Conservation (phyloP, 2,113 vertebrate species). For the Phrynocephalus versicolor region DNA sequence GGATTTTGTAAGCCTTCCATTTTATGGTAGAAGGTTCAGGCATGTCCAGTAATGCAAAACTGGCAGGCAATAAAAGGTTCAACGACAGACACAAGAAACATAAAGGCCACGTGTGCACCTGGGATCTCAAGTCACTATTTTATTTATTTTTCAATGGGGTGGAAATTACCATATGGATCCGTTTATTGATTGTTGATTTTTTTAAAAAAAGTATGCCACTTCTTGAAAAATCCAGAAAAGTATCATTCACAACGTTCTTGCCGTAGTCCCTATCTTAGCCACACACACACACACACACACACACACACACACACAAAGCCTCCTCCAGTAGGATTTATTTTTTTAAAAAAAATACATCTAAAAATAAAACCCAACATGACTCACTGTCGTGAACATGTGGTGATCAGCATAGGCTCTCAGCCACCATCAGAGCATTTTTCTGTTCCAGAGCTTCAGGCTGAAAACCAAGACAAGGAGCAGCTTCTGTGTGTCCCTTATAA, state of each 20-base stretch:
- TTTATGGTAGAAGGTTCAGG: neutral
- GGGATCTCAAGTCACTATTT: neutral
- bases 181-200: neutral
- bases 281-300: too few species aligned
- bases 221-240: neutral
- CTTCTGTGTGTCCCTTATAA: neutral
- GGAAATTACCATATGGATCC: neutral
- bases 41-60: neutral
- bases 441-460: neutral
- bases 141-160: neutral
- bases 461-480: neutral
- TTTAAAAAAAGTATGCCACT: neutral
- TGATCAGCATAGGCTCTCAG: neutral
- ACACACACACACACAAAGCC: too few species aligned
- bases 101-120: neutral
- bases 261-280: neutral
- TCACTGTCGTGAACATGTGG: neutral
- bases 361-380: slow-evolving; percentile 23
- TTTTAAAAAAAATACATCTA: neutral
- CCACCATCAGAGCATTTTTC: neutral
- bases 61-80: neutral
- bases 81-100: neutral
- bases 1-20: neutral
- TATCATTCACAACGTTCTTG: neutral
- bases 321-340: neutral